Conservation (phyloP, 2,113 vertebrate genomes). For the Cygnus atratus region DNA sequence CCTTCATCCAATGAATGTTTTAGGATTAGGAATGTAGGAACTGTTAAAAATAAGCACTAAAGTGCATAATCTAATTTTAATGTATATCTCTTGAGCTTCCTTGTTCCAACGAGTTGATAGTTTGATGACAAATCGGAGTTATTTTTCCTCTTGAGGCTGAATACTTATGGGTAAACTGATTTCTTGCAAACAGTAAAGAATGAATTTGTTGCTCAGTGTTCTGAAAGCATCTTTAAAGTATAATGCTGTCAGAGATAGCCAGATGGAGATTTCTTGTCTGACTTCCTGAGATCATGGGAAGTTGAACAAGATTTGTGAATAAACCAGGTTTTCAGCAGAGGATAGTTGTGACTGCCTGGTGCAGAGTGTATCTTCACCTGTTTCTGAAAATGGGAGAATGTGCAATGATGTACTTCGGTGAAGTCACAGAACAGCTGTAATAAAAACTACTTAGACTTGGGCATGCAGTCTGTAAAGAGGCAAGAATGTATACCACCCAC, state of each 20-base stretch:
- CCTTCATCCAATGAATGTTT: not conserved
- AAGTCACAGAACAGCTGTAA: not conserved
- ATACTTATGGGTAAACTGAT: not conserved
- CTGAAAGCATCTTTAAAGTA: not conserved
- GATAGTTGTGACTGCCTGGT: not conserved
- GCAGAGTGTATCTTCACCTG: not conserved
- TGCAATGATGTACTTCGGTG: not conserved
- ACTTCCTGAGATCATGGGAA: not conserved
- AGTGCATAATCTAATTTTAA: not conserved
- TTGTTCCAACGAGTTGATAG: not conserved
- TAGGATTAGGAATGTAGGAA: not conserved
- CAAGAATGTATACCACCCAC: not conserved
- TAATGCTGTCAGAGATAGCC: not conserved
- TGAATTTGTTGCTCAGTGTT: not conserved
- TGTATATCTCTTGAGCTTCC: not conserved
- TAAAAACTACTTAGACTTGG: not conserved
- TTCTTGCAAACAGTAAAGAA: not conserved
- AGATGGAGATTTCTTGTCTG: not conserved
- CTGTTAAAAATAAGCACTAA: not conserved
- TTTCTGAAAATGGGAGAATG: not conserved
- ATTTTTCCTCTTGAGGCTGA: not conserved
- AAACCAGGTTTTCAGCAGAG: not conserved
- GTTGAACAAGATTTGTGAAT: not conserved
- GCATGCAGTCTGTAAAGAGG: not conserved
- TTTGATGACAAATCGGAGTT: not conserved